phyloP scores from a whole-genome alignment of 2,888 invertebrate genomes.

The Troilus luridus region DNA sequence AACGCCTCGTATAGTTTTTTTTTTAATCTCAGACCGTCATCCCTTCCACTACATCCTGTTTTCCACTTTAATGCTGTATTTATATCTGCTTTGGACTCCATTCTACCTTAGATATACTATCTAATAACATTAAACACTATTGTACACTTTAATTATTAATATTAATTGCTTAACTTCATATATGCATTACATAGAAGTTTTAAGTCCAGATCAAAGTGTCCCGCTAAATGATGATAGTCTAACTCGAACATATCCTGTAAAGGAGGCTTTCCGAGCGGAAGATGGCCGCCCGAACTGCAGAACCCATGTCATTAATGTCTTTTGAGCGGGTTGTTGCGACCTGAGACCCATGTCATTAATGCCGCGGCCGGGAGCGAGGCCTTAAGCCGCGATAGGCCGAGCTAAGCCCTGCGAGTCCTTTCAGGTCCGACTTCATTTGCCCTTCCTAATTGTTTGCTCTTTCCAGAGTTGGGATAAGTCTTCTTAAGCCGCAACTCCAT shows the following conservation, averaged over 20 bases:
- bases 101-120: no score
- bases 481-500: conserved; percentile 39
- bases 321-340: neutral
- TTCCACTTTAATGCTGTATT: no score
- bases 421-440: conserved; percentile 31
- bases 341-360: conserved; percentile 35
- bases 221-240: neutral
- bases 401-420: conserved; percentile 16
- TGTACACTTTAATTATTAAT: no score
- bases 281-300: neutral
- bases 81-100: no score
- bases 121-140: no score
- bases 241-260: neutral
- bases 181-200: neutral
- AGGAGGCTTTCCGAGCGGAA: neutral
- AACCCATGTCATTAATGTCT: conserved; percentile 9
- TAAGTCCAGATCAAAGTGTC: neutral
- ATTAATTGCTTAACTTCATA: neutral
- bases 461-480: conserved; percentile 30
- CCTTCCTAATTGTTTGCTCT: conserved; percentile 41
- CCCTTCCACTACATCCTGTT: no score
- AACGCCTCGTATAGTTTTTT: no score
- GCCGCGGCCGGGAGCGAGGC: neutral
- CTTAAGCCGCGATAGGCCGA: conserved; percentile 10
- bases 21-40: no score